Base-by-base conservation (phyloP, 2,797 vertebrate genomes). In the Acanthopagrus latus region DNA sequence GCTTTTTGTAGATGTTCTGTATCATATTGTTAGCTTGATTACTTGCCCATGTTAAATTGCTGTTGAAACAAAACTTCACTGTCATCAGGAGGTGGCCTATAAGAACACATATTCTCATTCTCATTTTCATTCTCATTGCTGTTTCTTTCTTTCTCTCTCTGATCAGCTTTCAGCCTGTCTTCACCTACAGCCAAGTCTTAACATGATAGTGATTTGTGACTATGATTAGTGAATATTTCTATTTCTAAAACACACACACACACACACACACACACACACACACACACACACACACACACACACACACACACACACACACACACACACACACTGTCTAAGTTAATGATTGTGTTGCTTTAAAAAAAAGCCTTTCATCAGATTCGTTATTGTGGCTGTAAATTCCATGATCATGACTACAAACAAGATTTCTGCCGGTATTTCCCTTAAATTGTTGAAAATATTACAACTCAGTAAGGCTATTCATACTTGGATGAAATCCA, bases 1-100 rank as follows among this genome's bases (percentile, higher is more conserved):
- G 46, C 9, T 78, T 63, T 50, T 14, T 16, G 60, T 71, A 4
- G 20, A 62, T 55, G 57, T 62, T 62, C 7, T 7, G 43, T 57
- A 72, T 27, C 64, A 47, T 55, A 20, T 66, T 58, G 57, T 48
- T 55, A 64, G 33, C 25, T 57, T 54, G 43, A 66, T 67, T 59
- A 17, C 44, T 18, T 0, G 0, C 1, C 4, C 14, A 16, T 23
- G 52, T 56, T 59, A 17, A 11, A 4, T 38, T 18, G 3, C 4
- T 41, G 11, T 33, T 57, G 38, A 5, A 50, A 41, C 56, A 18
- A n/a, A 44, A 52, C 44, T 18, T 23, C 25, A 23, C 14, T 25
- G 1, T 21, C n/a, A 47, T 27, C 10, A 18, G 21, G 46, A 43
- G 2, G 44, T 10, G 29, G n/a, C 56, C 7, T 9, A 21, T 29